A percentile compares a stretch with the other conserved stretches of the same genome.
Conservation (phyloP, 2,797 vertebrate species). For the Nasua narica region DNA sequence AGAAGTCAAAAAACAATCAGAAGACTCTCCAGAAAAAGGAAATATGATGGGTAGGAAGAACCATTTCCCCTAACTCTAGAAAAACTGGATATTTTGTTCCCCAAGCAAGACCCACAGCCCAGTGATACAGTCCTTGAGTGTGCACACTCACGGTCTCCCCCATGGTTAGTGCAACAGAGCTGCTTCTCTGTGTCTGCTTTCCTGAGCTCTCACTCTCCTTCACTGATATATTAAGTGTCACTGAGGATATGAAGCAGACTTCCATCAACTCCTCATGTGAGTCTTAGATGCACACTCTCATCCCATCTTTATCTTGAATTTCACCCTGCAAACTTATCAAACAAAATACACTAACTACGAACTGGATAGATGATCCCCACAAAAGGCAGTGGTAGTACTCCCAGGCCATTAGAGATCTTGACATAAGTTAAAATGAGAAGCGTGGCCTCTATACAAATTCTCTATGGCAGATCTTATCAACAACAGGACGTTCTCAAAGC, state of each 20-base stretch:
- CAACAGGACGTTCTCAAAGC: background rate
- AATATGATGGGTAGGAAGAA: background rate
- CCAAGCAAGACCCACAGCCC: background rate
- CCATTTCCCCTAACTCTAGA: background rate
- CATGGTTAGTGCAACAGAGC: background rate
- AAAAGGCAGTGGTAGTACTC: background rate
- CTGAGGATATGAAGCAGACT: background rate
- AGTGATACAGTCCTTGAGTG: background rate
- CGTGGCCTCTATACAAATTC: background rate
- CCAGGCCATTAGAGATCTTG: background rate
- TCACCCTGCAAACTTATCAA: background rate
- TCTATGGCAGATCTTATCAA: background rate
- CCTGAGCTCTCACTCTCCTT: background rate
- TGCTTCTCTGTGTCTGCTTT: background rate
- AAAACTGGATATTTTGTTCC: background rate
- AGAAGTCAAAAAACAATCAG: background rate
- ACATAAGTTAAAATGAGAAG: background rate
- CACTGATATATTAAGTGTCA: background rate
- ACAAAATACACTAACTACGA: background rate
- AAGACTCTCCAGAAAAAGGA: background rate
- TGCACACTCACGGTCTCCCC: background rate
- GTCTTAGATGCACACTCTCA: background rate
- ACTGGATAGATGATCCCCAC: background rate
- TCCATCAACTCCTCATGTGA: background rate
- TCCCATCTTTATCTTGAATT: background rate